Percentiles rank a stretch among this genome's conserved stretches.
Conservation (phyloP, 2,888 invertebrate genomes). For the Erpobdella octoculata region DNA sequence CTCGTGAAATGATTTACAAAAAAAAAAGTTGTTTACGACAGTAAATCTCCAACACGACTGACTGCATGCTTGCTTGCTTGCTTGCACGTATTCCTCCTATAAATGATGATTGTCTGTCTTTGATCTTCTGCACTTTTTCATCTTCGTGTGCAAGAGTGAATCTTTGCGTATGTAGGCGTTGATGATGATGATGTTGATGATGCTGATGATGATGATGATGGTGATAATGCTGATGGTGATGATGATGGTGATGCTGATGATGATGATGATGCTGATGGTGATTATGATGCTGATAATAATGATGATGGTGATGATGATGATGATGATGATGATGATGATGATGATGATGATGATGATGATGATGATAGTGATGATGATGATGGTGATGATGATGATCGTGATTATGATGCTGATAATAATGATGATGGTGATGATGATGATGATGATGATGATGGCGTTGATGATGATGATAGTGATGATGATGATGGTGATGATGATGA, state of each 20-base stretch:
- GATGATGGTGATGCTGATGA: too few relatives aligned
- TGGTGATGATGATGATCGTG: slow-evolving; percentile 5
- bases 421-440: not conserved
- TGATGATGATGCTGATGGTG: too few relatives aligned
- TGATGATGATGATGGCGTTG: not conserved
- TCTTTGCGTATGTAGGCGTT: not conserved
- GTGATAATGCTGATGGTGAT: too few relatives aligned
- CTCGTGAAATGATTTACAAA: too few relatives aligned
- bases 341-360: slow-evolving; percentile 20
- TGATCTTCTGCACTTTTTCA: too few relatives aligned
- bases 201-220: too few relatives aligned
- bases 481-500: slow-evolving; percentile 20
- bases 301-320: not conserved
- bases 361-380: slow-evolving; percentile 18
- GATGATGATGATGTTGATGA: too few relatives aligned
- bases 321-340: slow-evolving; percentile 9
- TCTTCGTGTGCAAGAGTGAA: too few relatives aligned
- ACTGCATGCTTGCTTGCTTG: too few relatives aligned
- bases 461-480: slow-evolving; percentile 16
- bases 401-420: not conserved
- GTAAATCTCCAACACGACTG: not conserved
- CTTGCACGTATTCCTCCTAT: too few relatives aligned
- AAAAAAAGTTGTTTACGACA: too few relatives aligned
- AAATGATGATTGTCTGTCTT: too few relatives aligned
- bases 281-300: not conserved